Conservation (phyloP, 2,888 invertebrate genomes). For the Atherix ibis region DNA sequence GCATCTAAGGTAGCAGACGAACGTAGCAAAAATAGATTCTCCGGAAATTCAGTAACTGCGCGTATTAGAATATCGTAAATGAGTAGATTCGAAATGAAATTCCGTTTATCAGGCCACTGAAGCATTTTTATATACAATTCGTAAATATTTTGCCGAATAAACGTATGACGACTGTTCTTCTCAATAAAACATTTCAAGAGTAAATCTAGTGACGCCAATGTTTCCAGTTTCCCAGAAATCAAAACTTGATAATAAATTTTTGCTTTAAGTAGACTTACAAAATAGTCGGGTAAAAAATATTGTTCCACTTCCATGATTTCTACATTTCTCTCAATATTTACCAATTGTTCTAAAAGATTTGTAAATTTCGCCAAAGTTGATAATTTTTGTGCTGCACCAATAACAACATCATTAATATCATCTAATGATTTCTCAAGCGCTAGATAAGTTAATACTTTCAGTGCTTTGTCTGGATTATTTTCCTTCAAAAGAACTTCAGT, state of each 20-base stretch:
- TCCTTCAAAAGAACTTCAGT: slow-evolving; percentile 20
- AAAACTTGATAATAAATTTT: slow-evolving; percentile 18
- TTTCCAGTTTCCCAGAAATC: slow-evolving; percentile 15
- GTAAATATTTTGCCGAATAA: slow-evolving; percentile 32
- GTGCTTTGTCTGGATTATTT: slow-evolving; percentile 14
- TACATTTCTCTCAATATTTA: slow-evolving; percentile 17
- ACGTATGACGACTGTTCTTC: slow-evolving; percentile 15
- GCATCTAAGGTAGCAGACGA: slow-evolving; percentile 29
- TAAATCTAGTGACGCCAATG: slow-evolving; percentile 17
- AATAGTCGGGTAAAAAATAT: slow-evolving; percentile 21
- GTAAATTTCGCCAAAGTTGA: slow-evolving; percentile 15
- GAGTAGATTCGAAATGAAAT: slow-evolving; percentile 27
- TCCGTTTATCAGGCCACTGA: slow-evolving; percentile 17
- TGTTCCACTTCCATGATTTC: slow-evolving; percentile 21
- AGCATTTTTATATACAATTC: slow-evolving; percentile 28
- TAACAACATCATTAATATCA: slow-evolving; percentile 6
- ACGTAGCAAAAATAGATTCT: slow-evolving; percentile 41
- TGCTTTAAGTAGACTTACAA: slow-evolving; percentile 19
- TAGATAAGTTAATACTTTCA: slow-evolving; percentile 18
- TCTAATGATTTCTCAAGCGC: slow-evolving; percentile 12
- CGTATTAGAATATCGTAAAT: slow-evolving; percentile 29
- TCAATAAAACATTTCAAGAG: slow-evolving; percentile 15
- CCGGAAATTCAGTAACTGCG: slow-evolving; percentile 37
- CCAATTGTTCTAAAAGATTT: slow-evolving; percentile 14
- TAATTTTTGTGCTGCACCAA: slow-evolving; percentile 15